phyloP scores from a whole-genome alignment of 2,888 invertebrate genomes.

The Alcis repandata region DNA sequence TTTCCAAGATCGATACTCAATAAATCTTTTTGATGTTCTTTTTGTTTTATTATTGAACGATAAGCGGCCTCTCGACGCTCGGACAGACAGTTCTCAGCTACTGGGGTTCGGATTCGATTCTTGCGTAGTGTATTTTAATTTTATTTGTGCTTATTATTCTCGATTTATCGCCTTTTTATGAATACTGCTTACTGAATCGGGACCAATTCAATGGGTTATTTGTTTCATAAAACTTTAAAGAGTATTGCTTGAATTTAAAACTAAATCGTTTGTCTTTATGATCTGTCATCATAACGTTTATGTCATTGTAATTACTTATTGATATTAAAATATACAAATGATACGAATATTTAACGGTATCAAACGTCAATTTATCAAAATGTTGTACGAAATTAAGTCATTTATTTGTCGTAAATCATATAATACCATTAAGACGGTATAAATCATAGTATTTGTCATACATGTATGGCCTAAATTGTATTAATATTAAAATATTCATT shows the following conservation, averaged over 20 bases:
- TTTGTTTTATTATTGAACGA: constrained; percentile 59
- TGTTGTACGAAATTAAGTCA: constrained; percentile 38
- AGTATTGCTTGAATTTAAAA: background rate
- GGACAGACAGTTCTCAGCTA: constrained; percentile 72
- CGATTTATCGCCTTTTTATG: constrained; percentile 36
- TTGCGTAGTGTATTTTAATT: constrained; percentile 18
- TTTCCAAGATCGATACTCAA: constrained; percentile 77
- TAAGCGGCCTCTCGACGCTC: constrained; percentile 61
- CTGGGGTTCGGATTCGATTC: constrained; percentile 62
- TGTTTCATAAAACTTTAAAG: constrained; percentile 13
- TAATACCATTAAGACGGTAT: constrained; percentile 46
- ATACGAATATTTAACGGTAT: constrained; percentile 38
- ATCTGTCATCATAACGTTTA: background rate
- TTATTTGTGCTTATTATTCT: constrained; percentile 25
- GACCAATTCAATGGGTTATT: constrained; percentile 10
- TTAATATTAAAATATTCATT: constrained; percentile 52
- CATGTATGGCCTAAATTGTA: constrained; percentile 44
- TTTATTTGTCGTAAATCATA: constrained; percentile 50
- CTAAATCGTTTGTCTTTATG: background rate
- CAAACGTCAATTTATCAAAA: constrained; percentile 44
- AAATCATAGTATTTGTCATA: constrained; percentile 55
- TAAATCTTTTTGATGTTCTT: constrained; percentile 68
- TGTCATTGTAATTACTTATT: constrained; percentile 3
- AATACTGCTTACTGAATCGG: constrained; percentile 20
- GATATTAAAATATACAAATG: constrained; percentile 21